Evolutionary conservation across 2,888 invertebrate genomes (phyloP), one percentile per base, ranked within the genome.

Genomic region (Cenopis cana): DNA sequence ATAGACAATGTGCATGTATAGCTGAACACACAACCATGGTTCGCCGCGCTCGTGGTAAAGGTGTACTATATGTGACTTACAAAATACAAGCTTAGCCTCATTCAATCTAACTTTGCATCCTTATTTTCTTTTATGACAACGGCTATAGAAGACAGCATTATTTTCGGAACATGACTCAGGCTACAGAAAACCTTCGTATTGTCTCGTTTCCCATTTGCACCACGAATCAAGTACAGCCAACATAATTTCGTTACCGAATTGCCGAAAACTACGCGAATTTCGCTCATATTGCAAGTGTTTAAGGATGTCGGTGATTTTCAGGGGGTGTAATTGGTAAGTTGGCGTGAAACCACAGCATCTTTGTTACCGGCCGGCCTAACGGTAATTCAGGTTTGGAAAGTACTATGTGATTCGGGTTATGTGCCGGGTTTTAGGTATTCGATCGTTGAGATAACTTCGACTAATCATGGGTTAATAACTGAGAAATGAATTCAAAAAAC

Each of bases 301-400:
- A 85, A 80, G 74, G 73, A 38, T 62, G 17, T 20, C 17, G 1
- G 20, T 14, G 29, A 46, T 10, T 69, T 57, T 62, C 18, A 0
- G 8, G 18, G 68, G 46, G 29, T 10, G 57, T 69, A 72, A 11
- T n/a, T 33, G 49, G 56, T 49, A 62, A 61, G 76, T 57, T 24
- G 41, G 57, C 11, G 57, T 41, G 29, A 71, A 81, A 78, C 82
- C 83, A 67, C 87, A 86, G 88, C 85, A 86, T 89, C 89, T 87
- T 88, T 88, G 87, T 85, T 79, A 80, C 78, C 64, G 71, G 73
- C 74, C 75, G 74, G 76, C 80, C 81, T 90, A 90, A 90, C 90
- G 89, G 91, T 89, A 86, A 76, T 80, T 87, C 87, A 78, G 88
- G 90, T 88, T 88, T 84, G 77, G 80, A 81, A 79, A 82, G 75